phyloP scores from a whole-genome alignment of 2,797 vertebrate species.

The Petrocephalus schoutedeni region DNA sequence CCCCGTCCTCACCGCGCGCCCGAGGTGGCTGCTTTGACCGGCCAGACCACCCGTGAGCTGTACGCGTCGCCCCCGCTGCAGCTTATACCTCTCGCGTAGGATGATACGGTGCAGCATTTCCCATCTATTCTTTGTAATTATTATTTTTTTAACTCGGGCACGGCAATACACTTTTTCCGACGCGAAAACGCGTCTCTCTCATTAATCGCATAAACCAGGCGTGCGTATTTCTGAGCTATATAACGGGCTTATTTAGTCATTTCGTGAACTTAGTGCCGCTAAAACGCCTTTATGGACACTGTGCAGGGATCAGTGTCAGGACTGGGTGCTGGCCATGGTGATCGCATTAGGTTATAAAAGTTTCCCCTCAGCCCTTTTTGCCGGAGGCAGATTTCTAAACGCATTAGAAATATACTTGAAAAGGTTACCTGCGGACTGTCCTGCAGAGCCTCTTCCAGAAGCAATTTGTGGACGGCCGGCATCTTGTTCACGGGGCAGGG shows the following conservation, averaged over 20 bases:
- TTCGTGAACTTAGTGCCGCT: neutral
- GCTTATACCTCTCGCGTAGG: neutral
- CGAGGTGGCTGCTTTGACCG: neutral
- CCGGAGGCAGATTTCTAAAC: neutral
- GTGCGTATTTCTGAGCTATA: neutral
- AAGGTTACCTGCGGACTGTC: constrained; percentile 92
- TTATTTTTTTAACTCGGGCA: neutral
- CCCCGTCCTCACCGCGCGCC: neutral
- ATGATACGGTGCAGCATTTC: neutral
- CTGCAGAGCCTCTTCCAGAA: constrained; percentile 88
- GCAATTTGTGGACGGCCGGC: constrained; percentile 90
- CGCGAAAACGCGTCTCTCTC: neutral
- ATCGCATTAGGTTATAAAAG: neutral
- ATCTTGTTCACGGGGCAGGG: constrained; percentile 65
- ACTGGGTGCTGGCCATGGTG: neutral
- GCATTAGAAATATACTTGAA: neutral
- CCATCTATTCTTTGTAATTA: neutral
- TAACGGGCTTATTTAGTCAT: neutral
- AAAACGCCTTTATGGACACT: neutral
- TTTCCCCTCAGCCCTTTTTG: neutral
- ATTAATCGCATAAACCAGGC: neutral
- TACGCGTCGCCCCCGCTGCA: neutral
- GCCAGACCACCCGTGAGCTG: too few species aligned
- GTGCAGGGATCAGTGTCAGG: neutral
- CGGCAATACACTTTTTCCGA: neutral